phyloP scores from a whole-genome alignment of 2,888 invertebrate genomes.

The Fabriciana adippe region DNA sequence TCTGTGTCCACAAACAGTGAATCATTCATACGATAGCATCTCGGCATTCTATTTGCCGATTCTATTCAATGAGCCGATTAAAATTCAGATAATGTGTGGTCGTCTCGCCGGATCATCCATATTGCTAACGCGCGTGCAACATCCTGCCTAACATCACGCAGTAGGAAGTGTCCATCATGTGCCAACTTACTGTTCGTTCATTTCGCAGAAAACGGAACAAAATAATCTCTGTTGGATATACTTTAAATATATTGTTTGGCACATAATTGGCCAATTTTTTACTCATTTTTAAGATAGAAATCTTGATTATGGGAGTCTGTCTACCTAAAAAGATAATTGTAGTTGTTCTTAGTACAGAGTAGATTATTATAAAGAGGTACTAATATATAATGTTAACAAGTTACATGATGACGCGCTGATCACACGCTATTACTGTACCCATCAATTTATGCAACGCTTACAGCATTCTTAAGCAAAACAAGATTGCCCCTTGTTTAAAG shows the following conservation, averaged over 20 bases:
- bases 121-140: slow-evolving; percentile 65
- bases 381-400: slow-evolving; percentile 2
- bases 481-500: slow-evolving; percentile 53
- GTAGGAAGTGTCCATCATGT: slow-evolving; percentile 64
- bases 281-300: neutral
- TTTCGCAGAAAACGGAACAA: slow-evolving; percentile 33
- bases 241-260: slow-evolving; percentile 6
- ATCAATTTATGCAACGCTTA: slow-evolving; percentile 30
- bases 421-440: slow-evolving; percentile 24
- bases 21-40: slow-evolving; percentile 61
- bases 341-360: slow-evolving; percentile 1
- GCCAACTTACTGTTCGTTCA: slow-evolving; percentile 37
- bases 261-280: slow-evolving; percentile 22
- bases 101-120: slow-evolving; percentile 73
- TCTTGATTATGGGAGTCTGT: slow-evolving; percentile 9
- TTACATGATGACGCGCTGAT: neutral
- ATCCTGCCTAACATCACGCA: slow-evolving; percentile 67
- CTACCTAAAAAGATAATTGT: slow-evolving; percentile 9
- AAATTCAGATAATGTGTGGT: slow-evolving; percentile 70
- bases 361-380: slow-evolving; percentile 7
- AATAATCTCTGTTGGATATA: slow-evolving; percentile 13
- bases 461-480: slow-evolving; percentile 30
- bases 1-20: slow-evolving; percentile 49
- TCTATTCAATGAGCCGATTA: slow-evolving; percentile 74
- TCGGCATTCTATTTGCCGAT: slow-evolving; percentile 67